Evolutionary conservation across 2,113 vertebrate species (phyloP), one percentile per base, ranked within the genome.

Genomic region (Vidua chalybeata): DNA sequence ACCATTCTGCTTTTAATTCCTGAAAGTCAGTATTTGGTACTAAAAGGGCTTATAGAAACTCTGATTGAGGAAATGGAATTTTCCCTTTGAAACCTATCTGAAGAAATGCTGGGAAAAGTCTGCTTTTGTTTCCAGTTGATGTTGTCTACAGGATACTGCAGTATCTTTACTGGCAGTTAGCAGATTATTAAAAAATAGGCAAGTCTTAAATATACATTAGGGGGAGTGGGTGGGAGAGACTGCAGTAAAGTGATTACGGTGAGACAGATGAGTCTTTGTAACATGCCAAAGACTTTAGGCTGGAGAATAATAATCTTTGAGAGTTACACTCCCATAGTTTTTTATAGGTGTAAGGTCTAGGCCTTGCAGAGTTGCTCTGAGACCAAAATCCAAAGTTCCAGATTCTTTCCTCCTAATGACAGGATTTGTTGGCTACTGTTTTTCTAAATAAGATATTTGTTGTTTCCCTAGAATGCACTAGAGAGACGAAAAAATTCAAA

Each of bases 401-500:
- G 21, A 49, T 75, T 79, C 48, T n/a, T 85, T 91, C 31, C 30
- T 72, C 35, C 15, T 88, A 74, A 39, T 72, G 24, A 66, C 66
- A 88, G 41, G 35, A 48, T 84, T 84, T 94, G 13, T 75, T 84
- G 10, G 30, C 48, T 95, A 6, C 46, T 85, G 73, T 58, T 91
- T 83, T 84, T 89, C 75, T 82, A 37, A 96, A 43, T 48, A 28
- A 86, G 59, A 2, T 93, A 22, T 93, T 90, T 92, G 16, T 96
- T 97, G 39, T 94, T 97, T 90, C 93, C 80, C 72, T 95, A 99
- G 99, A 99, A 98, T 89, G 99, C 99, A 33, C 98, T 99, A 54
- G 99, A 99, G 95, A 98, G 98, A 80, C 97, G 98, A 96, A 99
- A 99, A 97, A 99, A 98, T 93, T 97, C 98, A 1, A 99, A 98